Percentiles rank a stretch among this genome's conserved stretches.
Conservation (phyloP, 2,113 vertebrate genomes). For the Fregata magnificens region DNA sequence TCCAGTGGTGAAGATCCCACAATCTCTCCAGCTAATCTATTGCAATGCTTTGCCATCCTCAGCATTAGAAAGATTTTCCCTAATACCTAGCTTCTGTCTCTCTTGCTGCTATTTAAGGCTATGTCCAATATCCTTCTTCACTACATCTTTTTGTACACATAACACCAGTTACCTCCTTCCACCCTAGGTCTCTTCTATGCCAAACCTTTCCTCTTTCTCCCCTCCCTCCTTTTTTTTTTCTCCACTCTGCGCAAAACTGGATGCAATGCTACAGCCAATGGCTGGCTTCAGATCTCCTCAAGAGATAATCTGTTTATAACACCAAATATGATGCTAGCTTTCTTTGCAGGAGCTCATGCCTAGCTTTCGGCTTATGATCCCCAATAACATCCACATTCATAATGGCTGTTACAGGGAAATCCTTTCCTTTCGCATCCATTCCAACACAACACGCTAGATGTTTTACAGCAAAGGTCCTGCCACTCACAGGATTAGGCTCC, state of each 20-base stretch:
- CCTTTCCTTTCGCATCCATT: not conserved
- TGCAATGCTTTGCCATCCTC: not conserved
- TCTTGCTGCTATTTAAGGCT: not conserved
- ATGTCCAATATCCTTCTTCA: not conserved
- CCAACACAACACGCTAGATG: accelerated
- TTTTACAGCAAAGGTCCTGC: not conserved
- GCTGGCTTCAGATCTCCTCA: not conserved
- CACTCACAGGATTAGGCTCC: not conserved
- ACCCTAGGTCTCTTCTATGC: not conserved
- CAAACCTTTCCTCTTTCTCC: not conserved
- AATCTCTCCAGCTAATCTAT: not conserved
- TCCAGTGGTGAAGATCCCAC: not conserved
- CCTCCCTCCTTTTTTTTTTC: not conserved
- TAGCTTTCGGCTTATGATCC: accelerated
- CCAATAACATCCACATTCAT: not conserved
- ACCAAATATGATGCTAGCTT: not conserved
- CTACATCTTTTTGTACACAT: not conserved
- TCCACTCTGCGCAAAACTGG: not conserved
- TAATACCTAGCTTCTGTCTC: not conserved
- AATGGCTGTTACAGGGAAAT: not conserved
- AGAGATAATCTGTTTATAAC: not conserved
- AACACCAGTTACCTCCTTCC: not conserved
- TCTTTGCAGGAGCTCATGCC: not conserved
- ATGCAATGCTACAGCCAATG: not conserved
- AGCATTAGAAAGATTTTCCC: not conserved